phyloP scores from a whole-genome alignment of 1,140 invertebrate genomes.

The Drosophila dunni region DNA sequence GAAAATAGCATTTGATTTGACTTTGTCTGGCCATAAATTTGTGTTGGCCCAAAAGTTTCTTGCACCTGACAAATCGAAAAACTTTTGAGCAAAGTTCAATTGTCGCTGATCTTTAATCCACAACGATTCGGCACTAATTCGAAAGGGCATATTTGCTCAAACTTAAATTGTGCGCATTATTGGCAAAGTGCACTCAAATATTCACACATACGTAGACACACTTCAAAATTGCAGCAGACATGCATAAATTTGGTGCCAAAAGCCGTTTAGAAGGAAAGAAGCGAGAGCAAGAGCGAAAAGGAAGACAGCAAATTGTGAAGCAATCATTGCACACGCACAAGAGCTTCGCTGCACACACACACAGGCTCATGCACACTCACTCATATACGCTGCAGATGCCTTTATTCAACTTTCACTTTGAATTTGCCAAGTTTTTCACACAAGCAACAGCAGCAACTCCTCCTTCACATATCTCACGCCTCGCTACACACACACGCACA shows the following conservation, averaged over 20 bases:
- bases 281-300: conserved; percentile 4
- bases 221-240: conserved; percentile 48
- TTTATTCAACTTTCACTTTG: conserved; percentile 76
- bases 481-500: conserved; percentile 28
- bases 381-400: conserved; percentile 15
- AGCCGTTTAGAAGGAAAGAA: conserved; percentile 63
- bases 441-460: conserved; percentile 9
- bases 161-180: conserved; percentile 82
- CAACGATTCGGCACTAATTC: conserved; percentile 45
- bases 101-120: conserved; percentile 24
- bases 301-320: conserved; percentile 38
- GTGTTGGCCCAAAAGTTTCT: conserved; percentile 44
- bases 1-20: conserved; percentile 51
- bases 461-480: neutral
- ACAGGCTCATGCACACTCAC: conserved; percentile 25
- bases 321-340: conserved; percentile 63
- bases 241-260: conserved; percentile 74
- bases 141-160: conserved; percentile 61
- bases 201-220: conserved; percentile 21
- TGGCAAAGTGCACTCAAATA: conserved; percentile 78
- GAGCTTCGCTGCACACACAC: conserved; percentile 64
- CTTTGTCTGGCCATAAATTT: conserved; percentile 50
- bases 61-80: conserved; percentile 9
- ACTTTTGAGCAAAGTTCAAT: conserved; percentile 40
- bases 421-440: conserved; percentile 74